phyloP scores from a whole-genome alignment of 1,140 invertebrate genomes.

The Diachasma alloeum region DNA sequence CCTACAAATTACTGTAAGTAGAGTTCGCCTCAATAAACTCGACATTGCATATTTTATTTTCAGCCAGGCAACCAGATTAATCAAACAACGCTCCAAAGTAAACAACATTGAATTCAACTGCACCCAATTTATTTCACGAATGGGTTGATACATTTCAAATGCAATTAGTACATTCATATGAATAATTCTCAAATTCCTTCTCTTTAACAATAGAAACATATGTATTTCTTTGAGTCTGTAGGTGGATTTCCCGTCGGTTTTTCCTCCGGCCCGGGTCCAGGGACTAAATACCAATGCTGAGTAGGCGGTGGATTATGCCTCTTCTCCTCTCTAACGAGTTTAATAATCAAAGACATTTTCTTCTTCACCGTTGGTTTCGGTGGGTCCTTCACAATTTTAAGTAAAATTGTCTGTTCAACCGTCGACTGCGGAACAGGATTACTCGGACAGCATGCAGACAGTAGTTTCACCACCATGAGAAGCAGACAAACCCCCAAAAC shows the following conservation, averaged over 20 bases:
- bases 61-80: too few species aligned
- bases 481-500: neutral
- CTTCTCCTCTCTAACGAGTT: neutral
- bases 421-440: neutral
- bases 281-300: neutral
- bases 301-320: neutral
- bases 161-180: too few species aligned
- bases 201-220: neutral
- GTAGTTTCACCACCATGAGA: neutral
- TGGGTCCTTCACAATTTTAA: neutral
- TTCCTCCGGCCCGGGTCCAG: neutral
- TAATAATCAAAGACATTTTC: neutral
- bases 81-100: too few species aligned
- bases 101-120: too few species aligned
- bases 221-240: neutral
- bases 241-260: neutral
- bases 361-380: neutral
- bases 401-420: neutral
- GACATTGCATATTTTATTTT: too few species aligned
- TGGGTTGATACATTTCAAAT: too few species aligned
- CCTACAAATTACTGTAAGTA: too few species aligned
- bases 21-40: too few species aligned
- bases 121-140: too few species aligned
- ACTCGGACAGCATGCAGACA: neutral
- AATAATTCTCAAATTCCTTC: too few species aligned